Evolutionary conservation across 2,888 invertebrate species (phyloP).

Genomic region (Neelides folsomi): DNA sequence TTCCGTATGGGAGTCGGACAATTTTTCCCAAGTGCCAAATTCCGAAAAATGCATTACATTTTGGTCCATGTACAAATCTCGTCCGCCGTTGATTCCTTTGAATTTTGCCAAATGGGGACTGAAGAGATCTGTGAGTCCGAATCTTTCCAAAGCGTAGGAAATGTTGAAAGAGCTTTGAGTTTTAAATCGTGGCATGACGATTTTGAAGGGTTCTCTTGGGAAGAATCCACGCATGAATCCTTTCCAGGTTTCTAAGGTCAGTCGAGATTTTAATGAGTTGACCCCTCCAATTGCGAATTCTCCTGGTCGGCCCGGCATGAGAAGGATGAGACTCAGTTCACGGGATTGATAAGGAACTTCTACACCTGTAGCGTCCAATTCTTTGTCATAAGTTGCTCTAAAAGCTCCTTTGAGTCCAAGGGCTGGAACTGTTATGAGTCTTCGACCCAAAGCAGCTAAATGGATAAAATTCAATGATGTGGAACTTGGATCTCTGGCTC

Average conservation of each 20-base stretch:
- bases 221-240: conserved; percentile 25
- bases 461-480: conserved; percentile 53
- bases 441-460: conserved; percentile 58
- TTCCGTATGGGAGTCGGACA: conserved; percentile 23
- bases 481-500: conserved; percentile 20
- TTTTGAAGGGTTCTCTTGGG: conserved; percentile 29
- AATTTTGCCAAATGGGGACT: conserved; percentile 62
- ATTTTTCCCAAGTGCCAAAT: conserved; percentile 32
- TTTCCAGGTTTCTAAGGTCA: conserved; percentile 31
- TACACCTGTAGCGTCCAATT: conserved; percentile 68
- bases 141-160: conserved; percentile 58
- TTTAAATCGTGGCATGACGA: conserved; percentile 54
- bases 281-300: conserved; percentile 32
- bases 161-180: conserved; percentile 71
- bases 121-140: conserved; percentile 71
- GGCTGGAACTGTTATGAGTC: conserved; percentile 70
- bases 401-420: conserved; percentile 42
- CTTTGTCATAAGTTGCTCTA: conserved; percentile 70
- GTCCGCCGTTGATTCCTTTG: conserved; percentile 67
- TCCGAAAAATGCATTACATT: conserved; percentile 31
- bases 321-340: conserved; percentile 60
- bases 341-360: conserved; percentile 52
- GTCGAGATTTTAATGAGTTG: conserved; percentile 27
- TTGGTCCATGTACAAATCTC: conserved; percentile 54
- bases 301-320: conserved; percentile 57